These are phyloP conservation scores for Euspilapteryx auroguttella DNA, from an alignment of 2,888 invertebrate genomes.

Conservation along the genomic window DNA sequence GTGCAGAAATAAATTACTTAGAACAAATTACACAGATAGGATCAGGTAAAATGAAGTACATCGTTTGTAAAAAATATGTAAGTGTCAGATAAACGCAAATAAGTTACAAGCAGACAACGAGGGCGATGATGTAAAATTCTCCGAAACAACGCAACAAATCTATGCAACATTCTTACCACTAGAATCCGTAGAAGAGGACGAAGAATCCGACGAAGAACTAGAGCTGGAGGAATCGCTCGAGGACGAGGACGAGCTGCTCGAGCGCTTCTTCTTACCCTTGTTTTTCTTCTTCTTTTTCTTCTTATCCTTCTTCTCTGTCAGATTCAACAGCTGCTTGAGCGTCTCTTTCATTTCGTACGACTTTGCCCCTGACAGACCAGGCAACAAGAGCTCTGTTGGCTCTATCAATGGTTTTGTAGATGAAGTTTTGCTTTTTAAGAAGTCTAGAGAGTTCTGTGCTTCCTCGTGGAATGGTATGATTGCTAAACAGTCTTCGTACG, in stretches of 20 bases:
- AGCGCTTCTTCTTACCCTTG: constrained; percentile 66
- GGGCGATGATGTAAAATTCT: no score
- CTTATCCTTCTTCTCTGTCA: constrained; percentile 66
- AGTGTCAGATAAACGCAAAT: neutral
- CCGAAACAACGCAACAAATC: no score
- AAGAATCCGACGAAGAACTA: constrained; percentile 60
- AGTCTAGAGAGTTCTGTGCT: constrained; percentile 81
- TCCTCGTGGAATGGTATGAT: constrained; percentile 87
- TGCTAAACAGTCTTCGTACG: constrained; percentile 80
- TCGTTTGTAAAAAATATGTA: neutral
- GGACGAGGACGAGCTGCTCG: constrained; percentile 68
- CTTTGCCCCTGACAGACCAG: constrained; percentile 58
- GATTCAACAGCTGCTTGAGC: constrained; percentile 64
- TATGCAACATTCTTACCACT: no score
- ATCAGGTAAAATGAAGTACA: no score
- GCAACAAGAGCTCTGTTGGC: constrained; percentile 63
- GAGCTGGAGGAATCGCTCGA: constrained; percentile 70
- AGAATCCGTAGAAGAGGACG: constrained; percentile 62
- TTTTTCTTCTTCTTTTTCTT: constrained; percentile 69
- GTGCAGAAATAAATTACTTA: no score
- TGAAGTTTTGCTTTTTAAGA: constrained; percentile 70
- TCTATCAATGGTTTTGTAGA: constrained; percentile 64
- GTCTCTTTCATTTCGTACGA: constrained; percentile 68
- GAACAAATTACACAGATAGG: no score
- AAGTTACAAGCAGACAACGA: no score